Conservation (phyloP, 2,888 invertebrate species). For the Chirona hameri region DNA sequence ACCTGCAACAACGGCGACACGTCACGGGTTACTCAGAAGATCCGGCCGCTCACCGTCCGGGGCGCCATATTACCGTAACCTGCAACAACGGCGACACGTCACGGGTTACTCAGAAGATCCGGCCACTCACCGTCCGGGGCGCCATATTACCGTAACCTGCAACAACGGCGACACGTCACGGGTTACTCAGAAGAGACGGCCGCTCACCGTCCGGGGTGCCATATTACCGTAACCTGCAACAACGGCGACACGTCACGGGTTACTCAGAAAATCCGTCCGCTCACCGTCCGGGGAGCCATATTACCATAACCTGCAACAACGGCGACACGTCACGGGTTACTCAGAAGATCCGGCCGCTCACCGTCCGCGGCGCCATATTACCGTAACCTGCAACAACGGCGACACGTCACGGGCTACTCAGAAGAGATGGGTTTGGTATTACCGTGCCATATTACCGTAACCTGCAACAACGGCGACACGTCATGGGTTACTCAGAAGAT, state of each 20-base stretch:
- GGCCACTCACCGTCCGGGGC: constrained; percentile 74
- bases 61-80: constrained; percentile 89
- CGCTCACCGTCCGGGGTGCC: constrained; percentile 75
- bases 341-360: constrained; percentile 74
- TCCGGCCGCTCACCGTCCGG: constrained; percentile 70
- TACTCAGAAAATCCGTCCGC: too few relatives aligned
- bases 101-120: constrained; percentile 59
- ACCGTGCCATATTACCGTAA: constrained; percentile 85
- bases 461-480: too few relatives aligned
- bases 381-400: constrained; percentile 67
- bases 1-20: too few relatives aligned
- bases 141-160: constrained; percentile 86
- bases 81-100: constrained; percentile 45
- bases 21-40: too few relatives aligned
- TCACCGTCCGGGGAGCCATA: too few relatives aligned
- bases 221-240: constrained; percentile 80
- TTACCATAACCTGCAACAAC: too few relatives aligned
- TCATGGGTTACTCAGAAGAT: too few relatives aligned
- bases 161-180: too few relatives aligned
- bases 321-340: too few relatives aligned
- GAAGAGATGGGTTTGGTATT: constrained; percentile 69
- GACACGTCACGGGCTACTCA: constrained; percentile 48
- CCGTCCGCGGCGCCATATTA: constrained; percentile 79
- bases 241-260: too few relatives aligned
- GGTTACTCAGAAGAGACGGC: constrained; percentile 75